Percentiles rank a stretch among this genome's conserved stretches.
Conservation (phyloP, 2,888 invertebrate genomes). For the Acanthosepion esculentum region DNA sequence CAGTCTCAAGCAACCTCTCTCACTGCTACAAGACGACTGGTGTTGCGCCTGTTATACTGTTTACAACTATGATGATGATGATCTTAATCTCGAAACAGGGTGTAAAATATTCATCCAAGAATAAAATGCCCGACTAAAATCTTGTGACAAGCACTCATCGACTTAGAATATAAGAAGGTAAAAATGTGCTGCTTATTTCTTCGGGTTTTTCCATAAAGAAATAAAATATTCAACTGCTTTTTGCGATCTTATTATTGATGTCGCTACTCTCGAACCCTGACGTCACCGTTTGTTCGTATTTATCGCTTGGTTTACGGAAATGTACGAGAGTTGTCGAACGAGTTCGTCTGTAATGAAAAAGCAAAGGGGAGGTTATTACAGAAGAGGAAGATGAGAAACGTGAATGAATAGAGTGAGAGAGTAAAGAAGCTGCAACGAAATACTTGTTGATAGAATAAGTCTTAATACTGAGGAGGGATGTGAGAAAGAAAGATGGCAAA, state of each 20-base stretch:
- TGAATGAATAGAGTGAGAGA: neutral
- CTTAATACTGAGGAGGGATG: neutral
- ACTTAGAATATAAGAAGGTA: neutral
- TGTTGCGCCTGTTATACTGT: neutral
- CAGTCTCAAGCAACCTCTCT: neutral
- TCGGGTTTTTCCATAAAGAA: neutral
- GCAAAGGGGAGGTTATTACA: neutral
- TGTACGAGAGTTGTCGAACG: neutral
- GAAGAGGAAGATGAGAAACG: neutral
- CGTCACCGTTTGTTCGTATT: neutral
- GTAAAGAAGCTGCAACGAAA: neutral
- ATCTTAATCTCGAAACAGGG: neutral
- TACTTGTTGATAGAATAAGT: neutral
- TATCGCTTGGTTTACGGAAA: neutral
- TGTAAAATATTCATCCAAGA: neutral
- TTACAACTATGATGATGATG: slow-evolving; percentile 12
- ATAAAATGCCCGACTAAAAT: neutral
- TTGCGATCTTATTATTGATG: neutral
- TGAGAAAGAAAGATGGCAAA: neutral
- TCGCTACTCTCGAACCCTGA: neutral
- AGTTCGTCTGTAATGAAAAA: neutral
- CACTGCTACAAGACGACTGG: slow-evolving; percentile 11
- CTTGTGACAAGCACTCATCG: neutral
- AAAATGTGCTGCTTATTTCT: neutral
- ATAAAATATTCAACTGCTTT: neutral